A percentile compares a stretch with the other conserved stretches of the same genome.
These are phyloP conservation scores for Brachymystax lenok DNA, from an alignment of 2,797 vertebrate species.

Conservation along the genomic window DNA sequence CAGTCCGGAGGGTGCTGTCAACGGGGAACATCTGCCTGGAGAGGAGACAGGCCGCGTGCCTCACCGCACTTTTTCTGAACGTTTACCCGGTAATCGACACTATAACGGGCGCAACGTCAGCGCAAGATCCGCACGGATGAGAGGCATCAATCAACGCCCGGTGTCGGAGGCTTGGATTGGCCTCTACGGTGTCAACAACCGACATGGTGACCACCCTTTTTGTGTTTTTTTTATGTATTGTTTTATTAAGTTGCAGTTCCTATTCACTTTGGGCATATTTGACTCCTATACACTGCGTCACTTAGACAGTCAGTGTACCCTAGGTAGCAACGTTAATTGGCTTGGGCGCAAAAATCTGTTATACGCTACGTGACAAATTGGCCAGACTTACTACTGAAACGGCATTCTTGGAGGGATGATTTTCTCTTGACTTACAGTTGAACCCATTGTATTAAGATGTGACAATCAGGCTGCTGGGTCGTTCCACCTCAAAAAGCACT, in stretches of 20 bases:
- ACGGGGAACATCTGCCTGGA: conserved; percentile 54
- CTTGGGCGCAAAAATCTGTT: no score
- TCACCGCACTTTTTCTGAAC: conserved; percentile 80
- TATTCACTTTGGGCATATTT: no score
- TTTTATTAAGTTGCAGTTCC: not conserved
- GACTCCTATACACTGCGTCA: no score
- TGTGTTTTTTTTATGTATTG: not conserved
- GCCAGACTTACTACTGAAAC: not conserved
- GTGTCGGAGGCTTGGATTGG: conserved; percentile 82
- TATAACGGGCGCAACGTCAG: conserved; percentile 68
- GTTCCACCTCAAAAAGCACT: no score
- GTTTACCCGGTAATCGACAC: conserved; percentile 75
- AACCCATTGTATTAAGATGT: not conserved
- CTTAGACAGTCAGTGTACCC: not conserved
- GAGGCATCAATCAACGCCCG: conserved; percentile 73
- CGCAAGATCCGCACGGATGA: conserved; percentile 70
- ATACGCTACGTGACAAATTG: not conserved
- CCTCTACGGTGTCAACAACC: conserved; percentile 78
- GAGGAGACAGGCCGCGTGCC: conserved; percentile 77
- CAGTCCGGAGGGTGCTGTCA: conserved; percentile 58
- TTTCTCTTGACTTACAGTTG: not conserved
- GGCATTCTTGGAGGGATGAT: not conserved
- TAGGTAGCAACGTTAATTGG: no score
- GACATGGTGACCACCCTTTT: conserved; percentile 56
- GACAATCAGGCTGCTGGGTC: not conserved